Percentiles rank a stretch among this genome's conserved stretches.
phyloP scores from a whole-genome alignment of 2,113 vertebrate species.

The Arizona elegans region DNA sequence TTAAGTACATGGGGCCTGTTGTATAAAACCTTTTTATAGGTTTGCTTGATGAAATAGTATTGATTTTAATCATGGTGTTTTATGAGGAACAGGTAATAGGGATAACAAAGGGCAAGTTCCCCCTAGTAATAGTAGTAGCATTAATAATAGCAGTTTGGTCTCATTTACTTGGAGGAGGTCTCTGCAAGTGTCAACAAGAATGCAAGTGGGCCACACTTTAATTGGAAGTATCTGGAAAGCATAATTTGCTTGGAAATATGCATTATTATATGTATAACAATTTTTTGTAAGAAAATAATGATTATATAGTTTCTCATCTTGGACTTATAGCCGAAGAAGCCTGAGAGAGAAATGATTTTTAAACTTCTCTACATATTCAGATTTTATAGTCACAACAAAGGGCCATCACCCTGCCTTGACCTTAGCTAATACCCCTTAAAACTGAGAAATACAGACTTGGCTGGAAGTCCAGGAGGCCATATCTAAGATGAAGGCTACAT shows the following conservation, averaged over 20 bases:
- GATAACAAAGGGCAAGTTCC: not conserved
- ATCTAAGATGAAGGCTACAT: not conserved
- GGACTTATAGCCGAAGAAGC: not conserved
- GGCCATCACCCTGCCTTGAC: not conserved
- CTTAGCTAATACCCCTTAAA: not conserved
- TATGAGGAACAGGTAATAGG: not conserved
- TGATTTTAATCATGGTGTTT: not conserved
- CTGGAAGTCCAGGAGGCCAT: not conserved
- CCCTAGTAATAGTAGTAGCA: not conserved
- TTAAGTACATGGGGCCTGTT: not conserved
- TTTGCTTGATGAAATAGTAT: not conserved
- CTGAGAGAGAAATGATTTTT: not conserved
- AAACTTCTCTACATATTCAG: not conserved
- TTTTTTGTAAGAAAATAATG: not conserved
- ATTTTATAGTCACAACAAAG: not conserved
- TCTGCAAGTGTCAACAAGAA: not conserved
- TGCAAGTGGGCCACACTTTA: not conserved
- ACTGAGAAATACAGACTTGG: not conserved
- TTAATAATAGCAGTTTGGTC: not conserved
- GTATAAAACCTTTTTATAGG: accelerated
- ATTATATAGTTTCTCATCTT: not conserved
- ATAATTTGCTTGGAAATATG: not conserved
- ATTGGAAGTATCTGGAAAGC: not conserved
- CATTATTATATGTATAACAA: not conserved
- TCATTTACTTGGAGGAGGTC: not conserved